These are phyloP conservation scores for Leptopterna dolabrata DNA, from an alignment of 2,888 invertebrate genomes.

Conservation along the genomic window DNA sequence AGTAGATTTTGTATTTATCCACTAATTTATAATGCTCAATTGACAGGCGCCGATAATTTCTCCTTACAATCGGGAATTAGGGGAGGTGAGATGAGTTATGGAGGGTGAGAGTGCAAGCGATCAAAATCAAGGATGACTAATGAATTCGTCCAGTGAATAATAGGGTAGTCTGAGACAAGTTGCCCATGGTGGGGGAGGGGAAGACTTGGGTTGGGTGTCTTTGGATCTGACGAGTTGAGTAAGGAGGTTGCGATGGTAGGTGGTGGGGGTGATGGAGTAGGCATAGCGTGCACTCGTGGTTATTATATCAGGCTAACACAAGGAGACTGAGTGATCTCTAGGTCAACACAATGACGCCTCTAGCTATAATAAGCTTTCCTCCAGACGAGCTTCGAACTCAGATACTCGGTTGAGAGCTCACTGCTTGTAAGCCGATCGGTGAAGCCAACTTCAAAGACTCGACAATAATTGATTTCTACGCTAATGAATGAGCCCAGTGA, in stretches of 20 bases:
- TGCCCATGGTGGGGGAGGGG: not conserved
- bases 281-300: not conserved
- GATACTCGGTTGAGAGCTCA: not conserved
- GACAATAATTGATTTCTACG: not conserved
- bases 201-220: not conserved
- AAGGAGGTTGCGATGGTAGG: no score
- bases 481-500: not conserved
- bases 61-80: not conserved
- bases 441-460: not conserved
- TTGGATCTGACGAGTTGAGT: not conserved
- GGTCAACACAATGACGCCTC: not conserved
- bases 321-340: not conserved
- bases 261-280: not conserved
- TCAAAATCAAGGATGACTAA: constrained; percentile 14
- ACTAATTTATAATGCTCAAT: not conserved
- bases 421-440: not conserved
- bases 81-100: not conserved
- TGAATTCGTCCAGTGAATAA: constrained; percentile 13
- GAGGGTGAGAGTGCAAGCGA: constrained; percentile 6
- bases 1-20: no score
- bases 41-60: not conserved
- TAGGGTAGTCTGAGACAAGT: constrained; percentile 2
- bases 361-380: not conserved
- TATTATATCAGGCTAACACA: not conserved
- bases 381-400: not conserved